These are phyloP conservation scores for Prietella phreatophila DNA, from an alignment of 2,113 vertebrate species.

Conservation along the genomic window DNA sequence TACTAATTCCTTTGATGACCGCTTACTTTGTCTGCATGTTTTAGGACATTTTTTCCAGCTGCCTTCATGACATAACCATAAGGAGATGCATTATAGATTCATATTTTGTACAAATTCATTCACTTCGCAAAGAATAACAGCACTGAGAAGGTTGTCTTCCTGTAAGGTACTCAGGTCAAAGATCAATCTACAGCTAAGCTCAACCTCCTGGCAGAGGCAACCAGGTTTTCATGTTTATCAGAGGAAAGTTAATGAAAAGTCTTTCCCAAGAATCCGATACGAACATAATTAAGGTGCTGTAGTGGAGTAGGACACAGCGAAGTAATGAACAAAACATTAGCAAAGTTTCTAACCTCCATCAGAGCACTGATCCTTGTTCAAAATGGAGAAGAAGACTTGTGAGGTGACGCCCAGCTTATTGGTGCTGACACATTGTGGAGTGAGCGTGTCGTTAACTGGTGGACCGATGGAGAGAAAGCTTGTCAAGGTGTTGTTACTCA, in stretches of 20 bases:
- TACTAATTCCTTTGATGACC: no score
- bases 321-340: not conserved
- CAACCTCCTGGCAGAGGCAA: no score
- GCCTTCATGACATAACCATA: no score
- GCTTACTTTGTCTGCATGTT: no score
- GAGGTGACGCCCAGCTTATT: conserved; percentile 40
- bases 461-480: conserved; percentile 54
- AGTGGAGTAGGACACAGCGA: not conserved
- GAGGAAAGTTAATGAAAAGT: not conserved
- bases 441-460: conserved; percentile 18
- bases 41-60: no score
- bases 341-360: not conserved
- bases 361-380: not conserved
- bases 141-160: no score
- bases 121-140: no score
- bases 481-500: conserved; percentile 25
- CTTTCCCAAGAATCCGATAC: not conserved
- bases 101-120: no score
- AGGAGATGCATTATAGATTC: no score
- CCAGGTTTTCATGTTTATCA: no score
- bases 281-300: not conserved
- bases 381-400: not conserved
- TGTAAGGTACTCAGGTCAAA: no score
- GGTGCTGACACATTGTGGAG: conserved; percentile 59
- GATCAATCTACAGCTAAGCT: no score